Conservation (phyloP, 2,797 vertebrate species). For the Percopsis omiscomaycus region DNA sequence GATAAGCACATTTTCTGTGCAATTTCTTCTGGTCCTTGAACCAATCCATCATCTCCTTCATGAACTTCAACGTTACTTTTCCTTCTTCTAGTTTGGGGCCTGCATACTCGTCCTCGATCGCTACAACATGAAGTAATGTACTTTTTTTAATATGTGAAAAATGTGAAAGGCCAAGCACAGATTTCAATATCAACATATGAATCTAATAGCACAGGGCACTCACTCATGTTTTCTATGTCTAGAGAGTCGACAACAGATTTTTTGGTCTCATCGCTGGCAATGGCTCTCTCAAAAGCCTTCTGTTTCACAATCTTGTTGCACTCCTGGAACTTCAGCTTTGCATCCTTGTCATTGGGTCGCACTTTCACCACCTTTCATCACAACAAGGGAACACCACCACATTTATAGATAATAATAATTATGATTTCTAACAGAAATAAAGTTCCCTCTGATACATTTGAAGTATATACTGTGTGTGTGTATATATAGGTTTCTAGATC, state of each 20-base stretch:
- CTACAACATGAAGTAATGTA: constrained; percentile 59
- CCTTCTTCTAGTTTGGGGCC: constrained; percentile 91
- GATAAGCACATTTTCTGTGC: constrained; percentile 94
- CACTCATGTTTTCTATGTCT: constrained; percentile 96
- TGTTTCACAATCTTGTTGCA: constrained; percentile 94
- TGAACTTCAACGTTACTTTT: constrained; percentile 86
- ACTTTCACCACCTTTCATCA: constrained; percentile 86
- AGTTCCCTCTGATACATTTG: too few species aligned
- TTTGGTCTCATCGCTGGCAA: constrained; percentile 88
- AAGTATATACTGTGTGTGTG: too few species aligned
- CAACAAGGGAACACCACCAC: constrained; percentile 9
- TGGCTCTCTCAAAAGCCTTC: constrained; percentile 94
- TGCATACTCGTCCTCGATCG: constrained; percentile 91
- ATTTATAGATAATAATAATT: neutral
- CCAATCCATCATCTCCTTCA: constrained; percentile 95
- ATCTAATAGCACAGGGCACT: constrained; percentile 44
- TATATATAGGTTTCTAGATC: too few species aligned
- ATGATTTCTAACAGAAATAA: too few species aligned
- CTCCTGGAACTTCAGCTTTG: constrained; percentile 93
- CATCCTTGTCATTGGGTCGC: constrained; percentile 91
- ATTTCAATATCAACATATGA: neutral
- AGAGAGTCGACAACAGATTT: constrained; percentile 91
- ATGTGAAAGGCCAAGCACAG: neutral
- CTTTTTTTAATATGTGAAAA: neutral
- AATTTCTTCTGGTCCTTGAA: constrained; percentile 95